Evolutionary conservation across 2,888 invertebrate species (phyloP).

Genomic region (Epirrita christyi): DNA sequence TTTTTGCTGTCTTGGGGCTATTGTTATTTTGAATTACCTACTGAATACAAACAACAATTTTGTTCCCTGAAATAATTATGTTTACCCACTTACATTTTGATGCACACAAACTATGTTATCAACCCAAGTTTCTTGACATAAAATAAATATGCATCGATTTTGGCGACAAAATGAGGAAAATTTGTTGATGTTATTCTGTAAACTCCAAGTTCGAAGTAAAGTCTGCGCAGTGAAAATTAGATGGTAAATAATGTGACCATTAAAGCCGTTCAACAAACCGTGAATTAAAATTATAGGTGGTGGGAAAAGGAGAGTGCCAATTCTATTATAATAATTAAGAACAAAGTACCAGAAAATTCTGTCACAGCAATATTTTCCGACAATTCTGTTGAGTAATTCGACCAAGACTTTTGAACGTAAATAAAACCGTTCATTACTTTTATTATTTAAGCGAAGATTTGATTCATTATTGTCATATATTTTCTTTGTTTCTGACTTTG

Average conservation of each 20-base stretch:
- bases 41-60: too few species aligned
- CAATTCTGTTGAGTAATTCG: not conserved
- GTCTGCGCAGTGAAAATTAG: constrained; percentile 37
- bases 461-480: not conserved
- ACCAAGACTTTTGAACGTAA: not conserved
- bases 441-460: not conserved
- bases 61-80: too few species aligned
- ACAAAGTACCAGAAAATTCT: constrained; percentile 35
- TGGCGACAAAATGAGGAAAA: not conserved
- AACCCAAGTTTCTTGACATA: too few species aligned
- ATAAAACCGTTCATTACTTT: not conserved
- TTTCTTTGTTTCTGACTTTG: not conserved
- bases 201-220: not conserved
- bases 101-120: too few species aligned
- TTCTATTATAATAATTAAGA: constrained; percentile 41
- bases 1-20: too few species aligned
- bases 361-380: constrained; percentile 2
- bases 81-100: too few species aligned
- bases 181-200: not conserved
- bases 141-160: too few species aligned
- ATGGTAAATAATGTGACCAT: constrained; percentile 37
- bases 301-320: constrained; percentile 32
- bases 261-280: constrained; percentile 37
- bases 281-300: constrained; percentile 37
- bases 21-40: too few species aligned